Conservation (phyloP, 64 coral and sea anemone genomes). For the Platygyra sinensis region DNA sequence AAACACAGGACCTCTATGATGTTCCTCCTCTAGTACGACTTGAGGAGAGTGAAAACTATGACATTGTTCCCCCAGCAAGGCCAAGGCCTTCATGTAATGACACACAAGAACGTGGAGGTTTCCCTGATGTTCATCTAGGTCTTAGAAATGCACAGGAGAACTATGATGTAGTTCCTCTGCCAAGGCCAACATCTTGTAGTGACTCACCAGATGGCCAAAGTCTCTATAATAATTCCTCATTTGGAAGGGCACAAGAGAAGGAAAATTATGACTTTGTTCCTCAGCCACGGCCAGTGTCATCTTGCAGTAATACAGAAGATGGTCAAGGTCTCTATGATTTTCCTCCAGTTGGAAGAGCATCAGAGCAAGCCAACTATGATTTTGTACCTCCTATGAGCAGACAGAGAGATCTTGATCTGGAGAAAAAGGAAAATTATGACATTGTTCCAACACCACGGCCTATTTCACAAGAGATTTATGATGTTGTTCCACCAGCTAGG, state of each 20-base stretch:
- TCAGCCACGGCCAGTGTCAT: conserved; percentile 9
- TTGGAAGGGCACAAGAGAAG: not conserved
- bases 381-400: conserved; percentile 16
- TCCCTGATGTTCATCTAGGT: conserved; percentile 20
- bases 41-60: conserved; percentile 1
- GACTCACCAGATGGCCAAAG: not conserved
- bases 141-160: not conserved
- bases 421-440: conserved; percentile 52
- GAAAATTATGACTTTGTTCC: conserved; percentile 67
- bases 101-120: not conserved
- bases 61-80: conserved; percentile 19
- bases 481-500: conserved; percentile 44
- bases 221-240: not conserved
- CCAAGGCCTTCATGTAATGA: not conserved
- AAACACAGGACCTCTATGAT: conserved; percentile 14
- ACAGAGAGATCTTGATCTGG: not conserved
- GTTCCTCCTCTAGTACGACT: not conserved
- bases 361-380: conserved; percentile 44
- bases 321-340: conserved; percentile 30
- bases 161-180: conserved; percentile 19
- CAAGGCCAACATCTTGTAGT: not conserved
- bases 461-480: conserved; percentile 53
- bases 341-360: conserved; percentile 15
- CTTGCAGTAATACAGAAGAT: not conserved
- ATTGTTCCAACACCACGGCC: conserved; percentile 14